Percentiles rank a stretch among this genome's conserved stretches.
phyloP scores from a whole-genome alignment of 2,797 vertebrate species.

The Hemibagrus guttatus region DNA sequence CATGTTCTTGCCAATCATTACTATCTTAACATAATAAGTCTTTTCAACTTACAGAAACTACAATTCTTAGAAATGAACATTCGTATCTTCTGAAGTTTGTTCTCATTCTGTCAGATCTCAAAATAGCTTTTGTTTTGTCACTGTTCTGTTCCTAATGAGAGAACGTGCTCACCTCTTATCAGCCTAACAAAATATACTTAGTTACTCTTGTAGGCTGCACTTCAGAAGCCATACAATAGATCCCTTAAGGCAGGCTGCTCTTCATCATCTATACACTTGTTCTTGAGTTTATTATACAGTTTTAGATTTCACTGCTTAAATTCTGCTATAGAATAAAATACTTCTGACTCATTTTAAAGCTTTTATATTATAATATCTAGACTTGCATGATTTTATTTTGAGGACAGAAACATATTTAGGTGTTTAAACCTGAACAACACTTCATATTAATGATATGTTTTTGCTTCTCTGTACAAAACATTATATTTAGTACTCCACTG shows the following conservation, averaged over 20 bases:
- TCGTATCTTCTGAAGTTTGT: neutral
- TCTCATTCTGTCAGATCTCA: neutral
- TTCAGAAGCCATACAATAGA: neutral
- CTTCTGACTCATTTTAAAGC: neutral
- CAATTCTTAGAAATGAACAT: neutral
- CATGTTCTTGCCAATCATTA: neutral
- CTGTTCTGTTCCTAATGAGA: neutral
- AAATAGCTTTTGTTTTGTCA: constrained; percentile 14
- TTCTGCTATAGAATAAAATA: neutral
- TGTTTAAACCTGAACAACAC: neutral
- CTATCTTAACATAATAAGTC: neutral
- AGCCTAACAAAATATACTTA: neutral
- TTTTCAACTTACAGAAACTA: neutral
- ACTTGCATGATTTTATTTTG: neutral
- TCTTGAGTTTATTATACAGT: neutral
- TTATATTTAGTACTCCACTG: neutral
- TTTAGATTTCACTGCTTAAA: neutral
- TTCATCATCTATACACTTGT: neutral
- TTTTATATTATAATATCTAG: neutral
- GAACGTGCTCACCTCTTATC: neutral
- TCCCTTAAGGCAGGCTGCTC: neutral
- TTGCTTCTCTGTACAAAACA: neutral
- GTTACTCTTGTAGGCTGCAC: neutral
- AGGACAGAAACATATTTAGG: neutral
- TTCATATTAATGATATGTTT: neutral